These are phyloP conservation scores for Meteorus cinctellus DNA, from an alignment of 2,888 invertebrate genomes.

Conservation along the genomic window DNA sequence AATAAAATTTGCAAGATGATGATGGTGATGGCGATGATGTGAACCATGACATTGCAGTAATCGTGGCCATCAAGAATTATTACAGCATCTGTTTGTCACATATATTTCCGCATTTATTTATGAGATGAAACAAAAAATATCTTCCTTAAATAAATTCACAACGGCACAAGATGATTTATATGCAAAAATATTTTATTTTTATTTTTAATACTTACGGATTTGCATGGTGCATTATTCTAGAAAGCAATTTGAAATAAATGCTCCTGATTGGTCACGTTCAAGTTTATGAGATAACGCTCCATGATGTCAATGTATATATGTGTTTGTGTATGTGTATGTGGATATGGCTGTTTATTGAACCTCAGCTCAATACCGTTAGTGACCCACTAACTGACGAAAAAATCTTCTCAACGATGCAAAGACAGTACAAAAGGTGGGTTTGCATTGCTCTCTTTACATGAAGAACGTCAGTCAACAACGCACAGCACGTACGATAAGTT, in stretches of 20 bases:
- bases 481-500: constrained; percentile 50
- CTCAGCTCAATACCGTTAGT: constrained; percentile 67
- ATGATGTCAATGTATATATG: not conserved
- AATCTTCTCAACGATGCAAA: constrained; percentile 33
- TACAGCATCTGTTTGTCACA: constrained; percentile 1
- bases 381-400: constrained; percentile 71
- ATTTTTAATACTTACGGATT: not conserved
- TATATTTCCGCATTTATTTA: not conserved
- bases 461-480: constrained; percentile 51
- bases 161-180: not conserved
- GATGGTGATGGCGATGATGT: not conserved
- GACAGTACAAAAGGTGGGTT: constrained; percentile 36
- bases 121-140: not conserved
- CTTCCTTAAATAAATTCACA: not conserved
- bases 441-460: constrained; percentile 38
- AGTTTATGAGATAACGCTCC: not conserved
- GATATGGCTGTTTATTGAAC: constrained; percentile 68
- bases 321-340: constrained; percentile 8
- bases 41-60: constrained; percentile 20
- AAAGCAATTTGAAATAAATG: not conserved
- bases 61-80: constrained; percentile 8
- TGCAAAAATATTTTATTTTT: not conserved
- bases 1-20: constrained; percentile 2
- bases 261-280: not conserved
- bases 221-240: not conserved